These are phyloP conservation scores for Drosophila fulvimacula DNA, from an alignment of 2,888 invertebrate genomes.

Conservation along the genomic window DNA sequence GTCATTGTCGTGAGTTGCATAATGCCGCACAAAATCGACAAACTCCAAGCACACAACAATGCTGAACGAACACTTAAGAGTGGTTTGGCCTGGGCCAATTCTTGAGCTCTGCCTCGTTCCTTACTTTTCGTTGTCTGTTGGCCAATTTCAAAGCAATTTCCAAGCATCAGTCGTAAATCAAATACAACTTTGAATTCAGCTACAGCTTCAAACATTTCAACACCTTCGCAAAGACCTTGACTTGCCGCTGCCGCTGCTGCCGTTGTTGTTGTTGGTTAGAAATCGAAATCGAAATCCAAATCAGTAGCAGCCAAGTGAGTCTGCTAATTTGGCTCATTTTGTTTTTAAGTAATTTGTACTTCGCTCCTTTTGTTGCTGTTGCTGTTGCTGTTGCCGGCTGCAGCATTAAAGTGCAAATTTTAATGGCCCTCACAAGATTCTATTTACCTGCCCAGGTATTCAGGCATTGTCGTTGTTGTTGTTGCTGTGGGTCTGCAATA, in stretches of 20 bases:
- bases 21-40: constrained; percentile 77
- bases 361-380: constrained; percentile 46
- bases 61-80: constrained; percentile 20
- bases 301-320: constrained; percentile 76
- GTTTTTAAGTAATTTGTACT: constrained; percentile 78
- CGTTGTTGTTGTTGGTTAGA: constrained; percentile 57
- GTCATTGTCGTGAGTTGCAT: constrained; percentile 81
- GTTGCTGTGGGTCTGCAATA: constrained; percentile 62
- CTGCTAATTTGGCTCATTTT: constrained; percentile 79
- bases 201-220: constrained; percentile 65
- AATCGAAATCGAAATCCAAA: constrained; percentile 70
- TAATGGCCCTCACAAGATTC: constrained; percentile 69
- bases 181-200: constrained; percentile 59
- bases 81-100: constrained; percentile 66
- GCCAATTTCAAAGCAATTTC: constrained; percentile 77
- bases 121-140: constrained; percentile 42
- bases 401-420: constrained; percentile 77
- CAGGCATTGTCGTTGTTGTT: constrained; percentile 23
- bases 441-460: constrained; percentile 63
- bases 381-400: constrained; percentile 36
- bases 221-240: constrained; percentile 78
- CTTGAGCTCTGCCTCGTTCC: constrained; percentile 65
- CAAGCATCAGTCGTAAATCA: constrained; percentile 77
- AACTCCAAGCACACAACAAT: constrained; percentile 1
- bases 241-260: constrained; percentile 44